Base-by-base conservation (phyloP, 2,888 invertebrate species). In the Pollenia griseotomentosa region DNA sequence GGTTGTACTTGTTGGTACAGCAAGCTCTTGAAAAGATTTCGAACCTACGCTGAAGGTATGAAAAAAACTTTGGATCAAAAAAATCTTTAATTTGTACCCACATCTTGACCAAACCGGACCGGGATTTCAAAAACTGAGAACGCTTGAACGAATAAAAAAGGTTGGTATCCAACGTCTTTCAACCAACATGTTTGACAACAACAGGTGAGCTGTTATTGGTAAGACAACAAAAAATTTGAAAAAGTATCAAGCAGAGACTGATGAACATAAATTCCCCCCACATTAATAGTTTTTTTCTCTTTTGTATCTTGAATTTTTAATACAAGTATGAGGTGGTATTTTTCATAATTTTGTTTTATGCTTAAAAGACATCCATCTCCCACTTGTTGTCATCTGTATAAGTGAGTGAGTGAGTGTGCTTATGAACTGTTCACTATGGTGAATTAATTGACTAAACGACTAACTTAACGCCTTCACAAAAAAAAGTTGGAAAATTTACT, bases 381-480 rank as follows among this genome's bases (percentile, higher is more conserved):
- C 87, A 87, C 87, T 87, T 87, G 87, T 85, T 85, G 85, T 77
- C 83, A 87, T 75, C 48, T 57, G 19, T 48, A 55, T n/a, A 53
- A 71, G 33, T 55, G 77, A 70, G 33, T 55, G 77, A 70, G 33
- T n/a, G 16, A 57, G 42, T 75, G 61, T 46, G 46, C 16, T 44
- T 78, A 33, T n/a, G 14, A 57, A 11, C 57, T 57, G 12, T 78
- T 70, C 78, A 78, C 51, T 77, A 57, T 66, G 77, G 61, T 55
- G 73, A 65, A 78, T 87, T 87, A 81, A 84, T 84, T 84, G 87
- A 87, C 84, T 87, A 83, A 86, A 80, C 86, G 86, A 79, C 82
- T 78, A 70, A 86, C 86, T 83, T 63, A 84, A 87, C 87, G 87
- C 87, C 87, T 87, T 84, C 87, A 84, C 78, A 87, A 78, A 78